Percentiles rank a stretch among this genome's conserved stretches.
Conservation (phyloP, 1,140 invertebrate species). For the Saxidomus purpurata region DNA sequence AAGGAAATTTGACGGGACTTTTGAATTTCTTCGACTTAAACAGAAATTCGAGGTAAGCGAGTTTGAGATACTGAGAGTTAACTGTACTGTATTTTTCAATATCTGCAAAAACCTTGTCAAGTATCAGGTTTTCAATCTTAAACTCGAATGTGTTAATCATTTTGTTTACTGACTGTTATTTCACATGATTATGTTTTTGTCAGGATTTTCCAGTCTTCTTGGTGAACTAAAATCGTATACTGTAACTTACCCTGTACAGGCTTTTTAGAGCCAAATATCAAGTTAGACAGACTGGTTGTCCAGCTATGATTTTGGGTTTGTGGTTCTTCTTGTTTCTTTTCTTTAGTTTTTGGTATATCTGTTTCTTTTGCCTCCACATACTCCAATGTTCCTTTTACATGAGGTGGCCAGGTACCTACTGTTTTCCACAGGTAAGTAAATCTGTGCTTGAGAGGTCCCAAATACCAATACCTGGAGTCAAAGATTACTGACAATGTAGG, state of each 20-base stretch:
- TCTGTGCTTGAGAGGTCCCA: conserved; percentile 91
- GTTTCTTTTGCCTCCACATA: conserved; percentile 88
- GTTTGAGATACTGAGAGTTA: too few species aligned
- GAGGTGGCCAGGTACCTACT: conserved; percentile 89
- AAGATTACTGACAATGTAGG: too few species aligned
- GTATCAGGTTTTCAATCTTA: too few species aligned
- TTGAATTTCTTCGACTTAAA: too few species aligned
- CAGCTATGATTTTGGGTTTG: not conserved
- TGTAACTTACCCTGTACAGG: not conserved
- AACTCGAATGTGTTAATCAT: too few species aligned
- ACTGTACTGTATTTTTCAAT: too few species aligned
- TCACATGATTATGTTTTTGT: too few species aligned
- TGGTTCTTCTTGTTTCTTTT: conserved; percentile 8
- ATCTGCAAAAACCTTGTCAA: too few species aligned
- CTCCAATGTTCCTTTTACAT: conserved; percentile 89
- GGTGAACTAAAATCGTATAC: not conserved
- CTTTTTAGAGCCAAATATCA: not conserved
- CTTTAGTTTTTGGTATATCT: conserved; percentile 66
- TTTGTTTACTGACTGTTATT: too few species aligned
- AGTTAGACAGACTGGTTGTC: not conserved
- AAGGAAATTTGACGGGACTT: too few species aligned
- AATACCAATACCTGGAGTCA: conserved; percentile 93
- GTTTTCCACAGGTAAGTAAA: conserved; percentile 91
- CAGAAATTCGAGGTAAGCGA: too few species aligned
- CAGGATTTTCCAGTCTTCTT: too few species aligned